phyloP scores from a whole-genome alignment of 2,797 vertebrate species.

The Percopsis omiscomaycus region DNA sequence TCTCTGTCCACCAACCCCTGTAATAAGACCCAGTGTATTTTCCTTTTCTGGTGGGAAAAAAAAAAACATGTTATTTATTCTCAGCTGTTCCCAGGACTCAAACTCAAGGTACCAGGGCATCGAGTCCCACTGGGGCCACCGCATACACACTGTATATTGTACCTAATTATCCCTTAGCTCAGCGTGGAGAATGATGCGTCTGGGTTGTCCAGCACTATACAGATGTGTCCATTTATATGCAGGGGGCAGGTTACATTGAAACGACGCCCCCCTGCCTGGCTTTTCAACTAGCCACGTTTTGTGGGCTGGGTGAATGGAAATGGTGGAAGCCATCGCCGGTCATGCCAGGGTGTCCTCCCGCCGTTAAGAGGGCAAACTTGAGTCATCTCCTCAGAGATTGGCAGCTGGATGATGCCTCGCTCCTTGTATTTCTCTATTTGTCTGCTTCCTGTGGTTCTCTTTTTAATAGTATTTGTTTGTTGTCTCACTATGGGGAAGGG shows the following conservation, averaged over 20 bases:
- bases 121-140: not conserved
- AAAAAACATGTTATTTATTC: slow-evolving; percentile 32
- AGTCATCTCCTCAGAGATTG: slow-evolving; percentile 53
- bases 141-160: slow-evolving; percentile 11
- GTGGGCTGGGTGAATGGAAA: slow-evolving; percentile 50
- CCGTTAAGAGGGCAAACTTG: slow-evolving; percentile 49
- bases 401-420: slow-evolving; percentile 46
- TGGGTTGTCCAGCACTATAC: slow-evolving; percentile 24
- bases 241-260: slow-evolving; percentile 44
- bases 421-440: slow-evolving; percentile 39
- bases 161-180: slow-evolving; percentile 33
- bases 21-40: slow-evolving; percentile 13
- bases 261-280: slow-evolving; percentile 28
- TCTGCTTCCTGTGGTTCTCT: not conserved
- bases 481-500: slow-evolving; percentile 6
- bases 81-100: slow-evolving; percentile 38
- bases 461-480: not conserved
- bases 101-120: slow-evolving; percentile 15
- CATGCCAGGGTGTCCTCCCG: slow-evolving; percentile 42
- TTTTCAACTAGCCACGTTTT: slow-evolving; percentile 43
- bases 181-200: slow-evolving; percentile 12
- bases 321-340: slow-evolving; percentile 27
- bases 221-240: slow-evolving; percentile 33
- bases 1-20: slow-evolving; percentile 19
- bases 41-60: slow-evolving; percentile 10